A percentile compares a stretch with the other conserved stretches of the same genome.
Conservation (phyloP, 2,888 invertebrate species). For the Dryocosmus kuriphilus region DNA sequence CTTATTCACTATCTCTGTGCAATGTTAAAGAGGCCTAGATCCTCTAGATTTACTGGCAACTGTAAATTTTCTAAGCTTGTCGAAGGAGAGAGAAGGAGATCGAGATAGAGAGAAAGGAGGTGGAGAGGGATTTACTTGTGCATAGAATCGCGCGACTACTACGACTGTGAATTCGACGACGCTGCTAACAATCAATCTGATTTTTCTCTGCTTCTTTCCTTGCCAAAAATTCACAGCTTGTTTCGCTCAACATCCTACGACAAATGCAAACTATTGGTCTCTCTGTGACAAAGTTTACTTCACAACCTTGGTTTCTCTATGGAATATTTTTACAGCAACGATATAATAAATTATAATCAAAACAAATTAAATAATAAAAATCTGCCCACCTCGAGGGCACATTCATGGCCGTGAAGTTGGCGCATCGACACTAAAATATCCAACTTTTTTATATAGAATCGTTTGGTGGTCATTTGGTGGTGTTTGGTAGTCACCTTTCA, state of each 20-base stretch:
- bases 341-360: too few relatives aligned
- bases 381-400: too few relatives aligned
- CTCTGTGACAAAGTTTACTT: background rate
- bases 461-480: too few relatives aligned
- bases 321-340: too few relatives aligned
- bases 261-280: background rate
- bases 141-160: background rate
- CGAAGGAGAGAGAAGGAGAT: conserved; percentile 10
- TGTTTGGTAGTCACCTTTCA: too few relatives aligned
- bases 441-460: too few relatives aligned
- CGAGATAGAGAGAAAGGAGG: background rate
- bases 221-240: conserved; percentile 12
- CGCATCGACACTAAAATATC: too few relatives aligned
- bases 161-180: background rate
- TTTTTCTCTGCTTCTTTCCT: background rate
- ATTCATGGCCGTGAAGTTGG: too few relatives aligned
- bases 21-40: conserved; percentile 39
- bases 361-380: too few relatives aligned
- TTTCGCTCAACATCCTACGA: background rate
- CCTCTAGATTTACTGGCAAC: conserved; percentile 33
- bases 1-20: conserved; percentile 27
- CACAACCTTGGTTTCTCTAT: background rate
- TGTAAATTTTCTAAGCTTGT: conserved; percentile 35
- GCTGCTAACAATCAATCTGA: background rate
- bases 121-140: conserved; percentile 8